Percentiles rank a stretch among this genome's conserved stretches.
These are phyloP conservation scores for Stomatorhinus ivindoensis DNA, from an alignment of 2,113 vertebrate species.

Conservation along the genomic window DNA sequence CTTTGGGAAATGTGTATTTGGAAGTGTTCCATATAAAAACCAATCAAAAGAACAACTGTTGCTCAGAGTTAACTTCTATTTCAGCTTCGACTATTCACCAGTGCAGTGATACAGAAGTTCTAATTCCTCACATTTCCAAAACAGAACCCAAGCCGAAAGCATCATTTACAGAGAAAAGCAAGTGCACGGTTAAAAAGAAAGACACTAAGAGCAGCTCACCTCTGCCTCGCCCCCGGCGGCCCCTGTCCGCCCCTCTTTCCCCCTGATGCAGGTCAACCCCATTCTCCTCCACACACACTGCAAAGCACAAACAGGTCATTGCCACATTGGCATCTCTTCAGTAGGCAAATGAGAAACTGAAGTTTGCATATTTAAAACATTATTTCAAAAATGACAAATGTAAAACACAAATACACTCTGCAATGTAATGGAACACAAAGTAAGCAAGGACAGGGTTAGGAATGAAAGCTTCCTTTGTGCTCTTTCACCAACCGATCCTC, in stretches of 20 bases:
- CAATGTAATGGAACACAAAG: background rate
- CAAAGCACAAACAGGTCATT: background rate
- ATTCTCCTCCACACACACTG: slow-evolving; percentile 85
- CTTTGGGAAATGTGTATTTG: background rate
- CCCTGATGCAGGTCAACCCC: slow-evolving; percentile 76
- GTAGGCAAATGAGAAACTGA: background rate
- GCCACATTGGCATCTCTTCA: background rate
- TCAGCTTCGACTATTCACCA: background rate
- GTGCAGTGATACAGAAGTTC: background rate
- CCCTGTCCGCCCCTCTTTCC: slow-evolving; percentile 74
- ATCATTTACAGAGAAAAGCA: background rate
- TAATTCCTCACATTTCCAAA: background rate
- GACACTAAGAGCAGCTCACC: slow-evolving; percentile 56
- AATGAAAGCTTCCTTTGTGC: background rate
- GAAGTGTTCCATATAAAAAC: background rate
- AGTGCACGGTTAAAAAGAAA: background rate
- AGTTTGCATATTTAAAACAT: background rate
- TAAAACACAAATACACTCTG: background rate
- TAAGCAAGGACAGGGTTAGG: background rate
- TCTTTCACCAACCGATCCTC: background rate
- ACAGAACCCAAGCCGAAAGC: background rate
- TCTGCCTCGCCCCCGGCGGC: slow-evolving; percentile 78
- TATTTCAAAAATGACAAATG: background rate
- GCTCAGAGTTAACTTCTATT: background rate
- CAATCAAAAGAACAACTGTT: background rate